phyloP scores from a whole-genome alignment of 2,113 vertebrate species.

The Tamias sibiricus region DNA sequence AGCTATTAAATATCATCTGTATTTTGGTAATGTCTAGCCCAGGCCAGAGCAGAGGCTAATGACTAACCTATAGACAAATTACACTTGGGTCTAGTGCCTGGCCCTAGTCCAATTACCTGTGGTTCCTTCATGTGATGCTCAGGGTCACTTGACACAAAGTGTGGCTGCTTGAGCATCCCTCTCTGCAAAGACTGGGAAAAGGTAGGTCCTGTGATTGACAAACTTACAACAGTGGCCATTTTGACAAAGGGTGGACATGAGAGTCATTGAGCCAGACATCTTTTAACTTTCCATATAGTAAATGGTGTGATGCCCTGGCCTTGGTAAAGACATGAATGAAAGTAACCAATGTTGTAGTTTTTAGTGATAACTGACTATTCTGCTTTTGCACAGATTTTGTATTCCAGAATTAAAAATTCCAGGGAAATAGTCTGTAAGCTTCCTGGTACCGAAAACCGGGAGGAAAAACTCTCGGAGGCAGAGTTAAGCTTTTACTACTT shows the following conservation, averaged over 20 bases:
- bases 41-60: background rate
- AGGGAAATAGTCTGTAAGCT: no score
- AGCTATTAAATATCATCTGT: background rate
- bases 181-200: background rate
- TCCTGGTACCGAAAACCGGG: no score
- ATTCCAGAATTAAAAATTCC: background rate
- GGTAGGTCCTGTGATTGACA: background rate
- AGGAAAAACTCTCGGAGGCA: no score
- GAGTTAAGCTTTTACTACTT: no score
- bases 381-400: background rate
- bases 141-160: background rate
- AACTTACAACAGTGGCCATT: background rate
- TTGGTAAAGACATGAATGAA: background rate
- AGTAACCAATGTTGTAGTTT: background rate
- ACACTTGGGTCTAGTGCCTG: background rate
- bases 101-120: background rate
- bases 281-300: background rate
- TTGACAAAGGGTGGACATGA: background rate
- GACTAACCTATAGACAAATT: background rate
- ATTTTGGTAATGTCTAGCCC: background rate
- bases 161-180: background rate
- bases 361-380: background rate
- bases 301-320: background rate
- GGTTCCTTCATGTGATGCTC: background rate
- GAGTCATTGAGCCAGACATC: no score